These are phyloP conservation scores for Festucalex cinctus DNA, from an alignment of 2,113 vertebrate genomes.

Conservation along the genomic window DNA sequence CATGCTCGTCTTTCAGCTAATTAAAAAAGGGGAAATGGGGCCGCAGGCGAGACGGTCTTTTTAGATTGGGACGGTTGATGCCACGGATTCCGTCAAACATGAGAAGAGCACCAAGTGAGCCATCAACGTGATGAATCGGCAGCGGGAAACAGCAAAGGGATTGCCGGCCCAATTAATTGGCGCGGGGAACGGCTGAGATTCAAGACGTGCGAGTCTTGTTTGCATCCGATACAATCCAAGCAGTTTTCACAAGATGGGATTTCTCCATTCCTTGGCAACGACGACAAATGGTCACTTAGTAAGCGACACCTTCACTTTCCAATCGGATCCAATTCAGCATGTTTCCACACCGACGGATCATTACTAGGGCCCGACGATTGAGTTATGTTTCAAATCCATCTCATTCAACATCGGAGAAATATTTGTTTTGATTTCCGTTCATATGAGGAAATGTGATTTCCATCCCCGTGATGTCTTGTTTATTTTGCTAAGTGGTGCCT, in stretches of 20 bases:
- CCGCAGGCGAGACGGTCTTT: constrained; percentile 51
- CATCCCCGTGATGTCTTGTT: neutral
- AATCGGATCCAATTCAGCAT: neutral
- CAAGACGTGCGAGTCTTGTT: constrained; percentile 39
- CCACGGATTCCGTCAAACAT: constrained; percentile 40
- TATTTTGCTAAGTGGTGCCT: neutral
- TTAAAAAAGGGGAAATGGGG: constrained; percentile 68
- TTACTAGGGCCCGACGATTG: neutral
- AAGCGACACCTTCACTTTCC: neutral
- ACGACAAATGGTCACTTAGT: neutral
- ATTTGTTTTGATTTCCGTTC: too few relatives aligned
- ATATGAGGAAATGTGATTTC: too few relatives aligned
- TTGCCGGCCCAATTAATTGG: constrained; percentile 39
- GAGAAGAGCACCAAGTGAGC: constrained; percentile 62
- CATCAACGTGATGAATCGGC: constrained; percentile 68
- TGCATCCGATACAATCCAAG: neutral
- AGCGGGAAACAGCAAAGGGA: constrained; percentile 5
- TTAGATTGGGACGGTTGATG: constrained; percentile 28
- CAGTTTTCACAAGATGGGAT: neutral
- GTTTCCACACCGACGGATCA: neutral
- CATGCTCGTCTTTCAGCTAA: constrained; percentile 66
- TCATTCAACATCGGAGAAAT: too few relatives aligned
- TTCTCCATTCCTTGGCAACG: neutral
- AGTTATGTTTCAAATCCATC: too few relatives aligned
- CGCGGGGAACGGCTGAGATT: constrained; percentile 35